Percentiles rank a stretch among this genome's conserved stretches.
phyloP scores from a whole-genome alignment of 2,888 invertebrate genomes.

The Furcula furcula region DNA sequence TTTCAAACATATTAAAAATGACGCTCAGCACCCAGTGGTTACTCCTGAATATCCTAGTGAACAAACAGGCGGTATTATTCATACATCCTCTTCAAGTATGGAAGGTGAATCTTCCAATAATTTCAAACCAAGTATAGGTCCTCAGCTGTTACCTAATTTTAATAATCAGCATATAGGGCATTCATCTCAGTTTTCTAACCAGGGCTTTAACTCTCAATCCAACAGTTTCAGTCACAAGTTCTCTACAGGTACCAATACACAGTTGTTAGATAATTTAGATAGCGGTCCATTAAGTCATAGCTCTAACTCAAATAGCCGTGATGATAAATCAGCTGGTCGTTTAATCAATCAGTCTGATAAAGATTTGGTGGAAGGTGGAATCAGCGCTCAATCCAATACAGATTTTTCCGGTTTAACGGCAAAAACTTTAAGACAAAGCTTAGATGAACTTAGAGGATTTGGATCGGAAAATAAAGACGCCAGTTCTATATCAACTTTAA shows the following conservation, averaged over 20 bases:
- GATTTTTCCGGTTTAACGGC: slow-evolving; percentile 1
- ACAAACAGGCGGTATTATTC: not conserved
- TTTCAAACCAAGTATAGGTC: not conserved
- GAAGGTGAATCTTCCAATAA: not conserved
- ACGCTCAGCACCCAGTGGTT: not conserved
- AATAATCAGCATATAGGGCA: not conserved
- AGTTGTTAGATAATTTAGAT: not conserved
- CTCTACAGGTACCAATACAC: not conserved
- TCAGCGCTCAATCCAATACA: not conserved
- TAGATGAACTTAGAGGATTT: not conserved
- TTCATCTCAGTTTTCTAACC: not conserved
- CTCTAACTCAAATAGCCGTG: too few relatives aligned
- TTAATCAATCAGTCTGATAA: not conserved
- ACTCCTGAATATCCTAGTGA: not conserved
- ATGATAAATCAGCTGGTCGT: not conserved
- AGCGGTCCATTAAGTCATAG: too few relatives aligned
- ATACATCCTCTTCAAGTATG: not conserved
- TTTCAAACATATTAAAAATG: not conserved
- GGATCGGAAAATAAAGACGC: not conserved
- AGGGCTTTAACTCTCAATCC: not conserved
- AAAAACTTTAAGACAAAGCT: not conserved
- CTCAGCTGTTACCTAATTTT: not conserved
- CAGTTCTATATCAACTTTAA: not conserved
- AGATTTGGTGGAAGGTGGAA: not conserved
- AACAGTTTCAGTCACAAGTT: not conserved